Evolutionary conservation across 2,888 invertebrate species (phyloP).

Genomic region (Apantesis nais): DNA sequence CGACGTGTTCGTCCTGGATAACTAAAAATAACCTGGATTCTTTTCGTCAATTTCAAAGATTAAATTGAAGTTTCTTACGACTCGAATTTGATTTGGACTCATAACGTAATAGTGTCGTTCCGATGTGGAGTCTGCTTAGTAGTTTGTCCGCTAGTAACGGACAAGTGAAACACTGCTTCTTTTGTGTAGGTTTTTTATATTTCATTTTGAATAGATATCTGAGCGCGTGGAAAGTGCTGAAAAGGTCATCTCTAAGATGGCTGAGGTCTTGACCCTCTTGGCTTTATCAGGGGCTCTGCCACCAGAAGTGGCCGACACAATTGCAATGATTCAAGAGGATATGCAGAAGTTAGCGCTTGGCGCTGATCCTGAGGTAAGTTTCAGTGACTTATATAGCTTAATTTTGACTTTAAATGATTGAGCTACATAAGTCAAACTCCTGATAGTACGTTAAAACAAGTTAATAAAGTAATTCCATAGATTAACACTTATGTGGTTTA

Average conservation of each 20-base stretch:
- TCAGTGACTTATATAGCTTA: background rate
- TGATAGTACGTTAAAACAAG: too few relatives aligned
- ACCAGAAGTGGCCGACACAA: background rate
- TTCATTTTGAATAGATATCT: background rate
- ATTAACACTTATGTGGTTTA: too few relatives aligned
- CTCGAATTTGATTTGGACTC: background rate
- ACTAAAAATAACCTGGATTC: background rate
- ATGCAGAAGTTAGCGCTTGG: constrained; percentile 3
- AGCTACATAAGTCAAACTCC: too few relatives aligned
- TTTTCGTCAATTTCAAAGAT: background rate
- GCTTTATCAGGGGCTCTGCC: constrained; percentile 1
- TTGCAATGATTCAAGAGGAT: constrained; percentile 3
- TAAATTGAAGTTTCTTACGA: background rate
- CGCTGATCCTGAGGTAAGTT: constrained; percentile 5
- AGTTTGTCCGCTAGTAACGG: background rate
- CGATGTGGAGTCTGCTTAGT: background rate
- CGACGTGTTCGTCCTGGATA: background rate
- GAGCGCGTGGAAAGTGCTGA: constrained; percentile 9
- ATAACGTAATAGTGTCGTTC: too few relatives aligned
- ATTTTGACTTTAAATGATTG: too few relatives aligned
- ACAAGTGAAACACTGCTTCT: background rate
- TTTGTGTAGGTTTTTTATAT: background rate
- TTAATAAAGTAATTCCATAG: too few relatives aligned
- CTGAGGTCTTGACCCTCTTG: constrained; percentile 9
- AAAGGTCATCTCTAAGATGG: constrained; percentile 8